Conservation (phyloP, 2,113 vertebrate genomes). For the Macaca nemestrina region DNA sequence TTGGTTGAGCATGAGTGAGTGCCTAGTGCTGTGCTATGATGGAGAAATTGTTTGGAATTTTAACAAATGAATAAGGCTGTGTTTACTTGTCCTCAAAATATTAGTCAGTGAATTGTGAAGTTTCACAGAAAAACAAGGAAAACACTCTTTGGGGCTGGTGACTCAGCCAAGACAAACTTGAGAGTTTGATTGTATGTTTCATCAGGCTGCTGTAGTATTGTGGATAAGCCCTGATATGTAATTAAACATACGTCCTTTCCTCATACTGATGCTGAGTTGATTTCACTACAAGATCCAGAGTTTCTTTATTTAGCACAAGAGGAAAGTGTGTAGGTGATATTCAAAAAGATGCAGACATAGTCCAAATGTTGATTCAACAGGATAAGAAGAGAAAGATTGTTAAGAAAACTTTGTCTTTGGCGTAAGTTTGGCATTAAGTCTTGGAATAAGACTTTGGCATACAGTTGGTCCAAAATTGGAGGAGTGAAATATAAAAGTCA, state of each 20-base stretch:
- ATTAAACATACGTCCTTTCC: background rate
- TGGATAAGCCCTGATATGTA: background rate
- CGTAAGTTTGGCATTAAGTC: background rate
- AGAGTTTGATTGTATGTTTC: background rate
- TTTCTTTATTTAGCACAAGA: background rate
- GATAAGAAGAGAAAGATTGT: background rate
- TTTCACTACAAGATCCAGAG: background rate
- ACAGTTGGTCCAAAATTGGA: background rate
- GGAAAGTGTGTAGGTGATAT: background rate
- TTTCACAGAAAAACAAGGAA: background rate
- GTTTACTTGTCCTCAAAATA: background rate
- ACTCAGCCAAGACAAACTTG: background rate
- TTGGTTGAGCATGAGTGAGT: background rate
- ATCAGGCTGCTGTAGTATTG: background rate
- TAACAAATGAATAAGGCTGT: background rate
- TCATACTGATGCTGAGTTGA: background rate
- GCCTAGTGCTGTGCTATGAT: background rate
- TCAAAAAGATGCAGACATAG: background rate
- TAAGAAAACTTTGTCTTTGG: background rate
- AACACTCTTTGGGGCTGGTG: background rate
- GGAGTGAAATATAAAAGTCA: background rate
- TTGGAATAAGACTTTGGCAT: background rate
- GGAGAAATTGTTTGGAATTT: background rate
- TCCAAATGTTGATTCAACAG: background rate
- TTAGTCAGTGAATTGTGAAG: background rate